Evolutionary conservation across 2,113 vertebrate species (phyloP).

Genomic region (Pelusios castaneus): DNA sequence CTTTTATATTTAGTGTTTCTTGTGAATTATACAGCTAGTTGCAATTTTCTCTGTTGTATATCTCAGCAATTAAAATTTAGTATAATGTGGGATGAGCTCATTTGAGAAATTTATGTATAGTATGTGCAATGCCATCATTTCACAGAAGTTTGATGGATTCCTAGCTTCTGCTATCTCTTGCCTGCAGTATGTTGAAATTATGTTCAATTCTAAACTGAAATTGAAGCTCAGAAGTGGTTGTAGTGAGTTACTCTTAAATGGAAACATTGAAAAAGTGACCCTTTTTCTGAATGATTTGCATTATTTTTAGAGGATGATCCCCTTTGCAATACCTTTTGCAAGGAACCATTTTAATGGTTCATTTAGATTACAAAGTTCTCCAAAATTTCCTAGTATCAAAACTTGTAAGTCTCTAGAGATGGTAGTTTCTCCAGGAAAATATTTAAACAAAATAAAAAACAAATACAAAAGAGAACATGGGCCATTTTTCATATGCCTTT

Average conservation of each 20-base stretch:
- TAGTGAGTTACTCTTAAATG: background rate
- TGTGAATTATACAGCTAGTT: background rate
- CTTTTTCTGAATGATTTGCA: background rate
- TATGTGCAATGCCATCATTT: background rate
- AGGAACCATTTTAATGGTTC: background rate
- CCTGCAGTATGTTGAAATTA: background rate
- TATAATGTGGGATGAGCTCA: background rate
- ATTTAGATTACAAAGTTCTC: background rate
- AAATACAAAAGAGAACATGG: background rate
- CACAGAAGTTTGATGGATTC: background rate
- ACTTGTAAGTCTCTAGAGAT: background rate
- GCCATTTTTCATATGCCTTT: background rate
- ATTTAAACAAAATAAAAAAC: background rate
- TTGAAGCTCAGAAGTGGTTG: background rate
- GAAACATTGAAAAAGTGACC: background rate
- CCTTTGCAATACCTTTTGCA: background rate
- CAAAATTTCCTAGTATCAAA: background rate
- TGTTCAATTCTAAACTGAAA: background rate
- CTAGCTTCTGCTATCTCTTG: background rate
- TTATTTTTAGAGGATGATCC: background rate
- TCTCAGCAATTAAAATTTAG: conserved; percentile 30
- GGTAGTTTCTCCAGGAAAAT: background rate
- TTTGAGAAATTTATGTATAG: background rate
- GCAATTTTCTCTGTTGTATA: background rate
- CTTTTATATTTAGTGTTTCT: background rate